phyloP scores from a whole-genome alignment of 2,888 invertebrate species.

The Rhagonycha fulva region DNA sequence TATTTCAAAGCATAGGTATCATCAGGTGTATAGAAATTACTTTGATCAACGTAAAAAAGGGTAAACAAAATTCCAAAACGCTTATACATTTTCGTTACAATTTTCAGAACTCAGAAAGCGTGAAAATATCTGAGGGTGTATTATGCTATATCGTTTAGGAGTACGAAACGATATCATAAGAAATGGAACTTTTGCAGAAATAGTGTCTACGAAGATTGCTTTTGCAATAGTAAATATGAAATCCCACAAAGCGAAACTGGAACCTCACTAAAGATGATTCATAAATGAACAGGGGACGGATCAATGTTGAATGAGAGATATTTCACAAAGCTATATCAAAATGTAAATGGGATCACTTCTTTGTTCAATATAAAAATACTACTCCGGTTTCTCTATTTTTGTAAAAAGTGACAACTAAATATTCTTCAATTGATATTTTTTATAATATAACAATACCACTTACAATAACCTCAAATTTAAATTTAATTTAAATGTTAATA shows the following conservation, averaged over 20 bases:
- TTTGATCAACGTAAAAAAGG: neutral
- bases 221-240: conserved; percentile 44
- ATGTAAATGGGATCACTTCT: conserved; percentile 5
- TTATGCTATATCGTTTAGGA: conserved; percentile 18
- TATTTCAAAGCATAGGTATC: neutral
- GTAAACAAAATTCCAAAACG: conserved; percentile 11
- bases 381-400: neutral
- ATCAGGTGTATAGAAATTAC: neutral
- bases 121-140: conserved; percentile 25
- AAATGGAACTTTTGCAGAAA: conserved; percentile 17
- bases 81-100: conserved; percentile 15
- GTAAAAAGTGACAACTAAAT: neutral
- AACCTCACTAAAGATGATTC: conserved; percentile 35
- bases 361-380: neutral
- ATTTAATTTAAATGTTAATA: too few species aligned
- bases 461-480: too few species aligned
- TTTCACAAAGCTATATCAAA: conserved; percentile 14
- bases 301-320: conserved; percentile 33
- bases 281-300: conserved; percentile 34
- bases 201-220: conserved; percentile 38
- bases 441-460: neutral
- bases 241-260: conserved; percentile 37
- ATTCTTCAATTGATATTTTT: neutral
- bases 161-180: conserved; percentile 19
- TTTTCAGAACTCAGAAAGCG: conserved; percentile 21